Conservation (phyloP, 2,888 invertebrate genomes). For the Anodontia alba region DNA sequence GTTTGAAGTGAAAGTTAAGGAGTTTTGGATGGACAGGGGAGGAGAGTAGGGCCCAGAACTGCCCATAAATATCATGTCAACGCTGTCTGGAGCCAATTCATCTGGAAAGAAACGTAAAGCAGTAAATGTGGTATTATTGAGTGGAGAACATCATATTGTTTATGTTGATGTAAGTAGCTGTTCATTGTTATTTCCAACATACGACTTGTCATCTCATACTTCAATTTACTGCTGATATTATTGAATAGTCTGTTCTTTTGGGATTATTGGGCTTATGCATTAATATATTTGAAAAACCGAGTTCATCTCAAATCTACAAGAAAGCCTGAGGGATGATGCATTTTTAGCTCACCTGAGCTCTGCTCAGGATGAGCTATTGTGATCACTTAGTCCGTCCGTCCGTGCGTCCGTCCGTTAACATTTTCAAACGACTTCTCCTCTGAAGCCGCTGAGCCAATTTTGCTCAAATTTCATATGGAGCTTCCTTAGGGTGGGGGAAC, state of each 20-base stretch:
- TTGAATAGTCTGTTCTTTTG: background rate
- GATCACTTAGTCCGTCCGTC: too few species aligned
- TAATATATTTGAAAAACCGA: too few species aligned
- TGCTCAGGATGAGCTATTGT: too few species aligned
- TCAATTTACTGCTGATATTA: background rate
- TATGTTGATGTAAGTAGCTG: conserved; percentile 78
- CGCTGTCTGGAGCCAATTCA: conserved; percentile 63
- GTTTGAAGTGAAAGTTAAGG: background rate
- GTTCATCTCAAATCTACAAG: too few species aligned
- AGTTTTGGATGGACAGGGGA: conserved; percentile 15
- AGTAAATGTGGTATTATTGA: conserved; percentile 75
- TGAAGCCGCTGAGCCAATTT: too few species aligned
- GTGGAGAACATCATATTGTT: conserved; percentile 70
- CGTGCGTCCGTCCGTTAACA: too few species aligned
- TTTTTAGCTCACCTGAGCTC: too few species aligned
- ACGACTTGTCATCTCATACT: background rate
- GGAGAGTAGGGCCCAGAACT: conserved; percentile 8
- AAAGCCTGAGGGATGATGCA: too few species aligned
- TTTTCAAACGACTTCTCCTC: too few species aligned
- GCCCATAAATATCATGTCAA: conserved; percentile 56
- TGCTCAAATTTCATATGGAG: too few species aligned
- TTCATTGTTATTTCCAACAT: background rate
- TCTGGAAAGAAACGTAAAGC: conserved; percentile 77
- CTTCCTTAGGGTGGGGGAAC: too few species aligned
- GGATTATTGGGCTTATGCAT: too few species aligned